phyloP scores from a whole-genome alignment of 2,888 invertebrate species.

The Dynastes tityus region DNA sequence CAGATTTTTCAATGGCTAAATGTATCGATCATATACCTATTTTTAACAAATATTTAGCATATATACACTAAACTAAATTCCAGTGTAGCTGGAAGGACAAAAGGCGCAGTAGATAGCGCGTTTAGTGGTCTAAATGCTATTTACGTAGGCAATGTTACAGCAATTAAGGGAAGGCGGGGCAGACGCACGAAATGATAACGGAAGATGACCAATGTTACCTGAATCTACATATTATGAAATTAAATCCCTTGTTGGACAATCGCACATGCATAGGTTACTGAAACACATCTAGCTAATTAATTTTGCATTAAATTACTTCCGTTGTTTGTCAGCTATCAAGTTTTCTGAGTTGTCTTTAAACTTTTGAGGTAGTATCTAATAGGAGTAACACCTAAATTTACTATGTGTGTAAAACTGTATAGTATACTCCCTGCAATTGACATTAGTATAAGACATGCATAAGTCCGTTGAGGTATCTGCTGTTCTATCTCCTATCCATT shows the following conservation, averaged over 20 bases:
- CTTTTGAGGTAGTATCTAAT: too few relatives aligned
- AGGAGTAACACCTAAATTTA: too few relatives aligned
- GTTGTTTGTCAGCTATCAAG: too few relatives aligned
- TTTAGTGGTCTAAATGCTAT: not conserved
- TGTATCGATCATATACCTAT: not conserved
- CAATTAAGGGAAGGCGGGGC: not conserved
- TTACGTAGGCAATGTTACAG: not conserved
- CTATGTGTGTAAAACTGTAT: too few relatives aligned
- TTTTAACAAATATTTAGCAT: not conserved
- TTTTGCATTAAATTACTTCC: not conserved
- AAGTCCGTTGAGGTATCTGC: too few relatives aligned
- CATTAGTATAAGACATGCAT: too few relatives aligned
- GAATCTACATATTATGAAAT: not conserved
- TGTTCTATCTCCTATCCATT: too few relatives aligned
- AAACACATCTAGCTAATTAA: not conserved
- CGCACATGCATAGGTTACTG: not conserved
- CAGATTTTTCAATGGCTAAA: not conserved
- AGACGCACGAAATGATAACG: not conserved
- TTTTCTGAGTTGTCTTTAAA: too few relatives aligned
- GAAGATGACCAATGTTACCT: not conserved
- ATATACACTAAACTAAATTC: not conserved
- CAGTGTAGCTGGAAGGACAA: too few relatives aligned
- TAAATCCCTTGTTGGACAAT: not conserved
- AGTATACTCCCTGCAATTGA: too few relatives aligned
- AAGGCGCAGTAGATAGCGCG: too few relatives aligned